These are phyloP conservation scores for Rhinophrynus dorsalis DNA, from an alignment of 2,797 vertebrate genomes.

Conservation along the genomic window DNA sequence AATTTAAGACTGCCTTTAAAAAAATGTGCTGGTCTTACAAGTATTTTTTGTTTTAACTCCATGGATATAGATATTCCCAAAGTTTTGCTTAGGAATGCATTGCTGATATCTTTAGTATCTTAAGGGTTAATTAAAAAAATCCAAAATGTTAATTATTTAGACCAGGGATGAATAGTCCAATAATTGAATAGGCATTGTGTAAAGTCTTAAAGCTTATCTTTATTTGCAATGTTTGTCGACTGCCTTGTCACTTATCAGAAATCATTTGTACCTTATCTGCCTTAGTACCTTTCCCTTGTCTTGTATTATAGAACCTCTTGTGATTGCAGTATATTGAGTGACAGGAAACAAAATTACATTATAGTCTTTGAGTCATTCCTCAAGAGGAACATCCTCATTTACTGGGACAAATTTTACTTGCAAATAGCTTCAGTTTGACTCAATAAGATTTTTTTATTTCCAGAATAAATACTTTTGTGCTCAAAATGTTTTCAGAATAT, in stretches of 20 bases:
- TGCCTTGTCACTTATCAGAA: slow-evolving; percentile 39
- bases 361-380: slow-evolving; percentile 32
- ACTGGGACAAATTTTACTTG: background rate
- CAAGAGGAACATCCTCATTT: slow-evolving; percentile 19
- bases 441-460: background rate
- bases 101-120: no score
- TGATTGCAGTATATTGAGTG: slow-evolving; percentile 27
- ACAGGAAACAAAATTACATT: slow-evolving; percentile 29
- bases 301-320: slow-evolving; percentile 20
- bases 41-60: background rate
- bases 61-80: no score
- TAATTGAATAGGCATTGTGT: background rate
- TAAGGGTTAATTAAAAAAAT: no score
- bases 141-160: background rate
- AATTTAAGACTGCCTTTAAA: background rate
- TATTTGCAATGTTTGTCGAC: slow-evolving; percentile 1
- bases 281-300: background rate
- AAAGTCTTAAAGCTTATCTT: slow-evolving; percentile 11
- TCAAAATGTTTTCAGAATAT: background rate
- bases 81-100: no score
- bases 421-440: slow-evolving; percentile 3
- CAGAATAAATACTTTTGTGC: background rate
- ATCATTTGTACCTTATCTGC: slow-evolving; percentile 32
- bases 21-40: background rate
- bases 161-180: background rate